Conservation (phyloP, 2,113 vertebrate species). For the Leucopsar rothschildi region DNA sequence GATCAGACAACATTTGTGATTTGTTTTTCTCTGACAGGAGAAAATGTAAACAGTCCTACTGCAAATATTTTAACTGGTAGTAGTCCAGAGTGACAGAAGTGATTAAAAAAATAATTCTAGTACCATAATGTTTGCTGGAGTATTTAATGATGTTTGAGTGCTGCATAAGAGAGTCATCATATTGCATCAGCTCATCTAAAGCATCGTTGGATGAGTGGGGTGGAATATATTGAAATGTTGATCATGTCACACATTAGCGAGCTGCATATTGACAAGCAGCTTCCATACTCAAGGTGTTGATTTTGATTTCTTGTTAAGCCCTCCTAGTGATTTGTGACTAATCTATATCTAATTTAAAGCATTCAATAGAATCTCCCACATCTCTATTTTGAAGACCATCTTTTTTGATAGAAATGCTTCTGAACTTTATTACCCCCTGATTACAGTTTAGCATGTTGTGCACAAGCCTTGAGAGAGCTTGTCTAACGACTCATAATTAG, state of each 20-base stretch:
- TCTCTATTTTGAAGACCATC: background rate
- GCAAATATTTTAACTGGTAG: background rate
- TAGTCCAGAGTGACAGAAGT: background rate
- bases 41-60: background rate
- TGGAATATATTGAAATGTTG: constrained; percentile 10
- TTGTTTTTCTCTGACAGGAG: background rate
- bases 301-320: constrained; percentile 40
- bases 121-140: background rate
- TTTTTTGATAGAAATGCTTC: background rate
- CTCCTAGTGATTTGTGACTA: constrained; percentile 49
- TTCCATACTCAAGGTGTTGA: background rate
- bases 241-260: background rate
- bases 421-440: background rate
- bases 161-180: background rate
- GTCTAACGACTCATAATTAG: constrained; percentile 14
- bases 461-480: background rate
- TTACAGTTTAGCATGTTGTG: background rate
- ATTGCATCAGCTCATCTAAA: background rate
- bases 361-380: constrained; percentile 4
- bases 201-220: background rate
- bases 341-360: constrained; percentile 59
- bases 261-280: constrained; percentile 3
- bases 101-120: background rate
- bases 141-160: background rate
- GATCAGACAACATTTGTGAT: background rate